These are phyloP conservation scores for Magallana gigas DNA, from an alignment of 1,140 invertebrate species.

Conservation along the genomic window DNA sequence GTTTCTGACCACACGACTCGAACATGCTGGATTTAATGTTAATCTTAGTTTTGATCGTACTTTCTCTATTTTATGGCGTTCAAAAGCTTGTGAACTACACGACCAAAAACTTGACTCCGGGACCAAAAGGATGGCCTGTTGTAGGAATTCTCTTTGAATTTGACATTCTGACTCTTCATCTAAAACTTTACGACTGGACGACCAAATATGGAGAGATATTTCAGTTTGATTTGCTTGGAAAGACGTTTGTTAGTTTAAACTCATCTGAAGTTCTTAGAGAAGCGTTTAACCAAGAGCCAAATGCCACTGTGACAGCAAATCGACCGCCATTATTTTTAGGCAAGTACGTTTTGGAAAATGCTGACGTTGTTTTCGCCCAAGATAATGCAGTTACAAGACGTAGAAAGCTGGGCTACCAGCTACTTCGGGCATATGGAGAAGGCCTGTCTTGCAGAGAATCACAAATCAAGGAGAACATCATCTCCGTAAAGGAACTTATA, in stretches of 20 bases:
- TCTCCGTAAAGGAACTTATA: not conserved
- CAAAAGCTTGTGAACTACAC: too few species aligned
- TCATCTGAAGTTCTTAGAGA: slow-evolving; percentile 27
- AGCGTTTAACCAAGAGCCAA: slow-evolving; percentile 22
- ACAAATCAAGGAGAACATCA: not conserved
- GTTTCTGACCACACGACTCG: too few species aligned
- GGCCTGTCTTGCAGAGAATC: slow-evolving; percentile 14
- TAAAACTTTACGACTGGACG: slow-evolving; percentile 6
- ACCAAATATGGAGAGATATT: slow-evolving; percentile 29
- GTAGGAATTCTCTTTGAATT: not conserved
- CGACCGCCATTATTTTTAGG: slow-evolving; percentile 21
- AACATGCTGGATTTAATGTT: too few species aligned
- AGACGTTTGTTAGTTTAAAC: slow-evolving; percentile 18
- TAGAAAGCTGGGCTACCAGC: slow-evolving; percentile 1
- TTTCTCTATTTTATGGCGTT: too few species aligned
- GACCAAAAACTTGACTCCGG: not conserved
- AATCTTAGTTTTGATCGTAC: too few species aligned
- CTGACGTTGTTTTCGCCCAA: slow-evolving; percentile 12
- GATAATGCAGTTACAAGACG: not conserved
- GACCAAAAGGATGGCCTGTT: slow-evolving; percentile 4
- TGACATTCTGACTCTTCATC: slow-evolving; percentile 4
- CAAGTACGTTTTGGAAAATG: slow-evolving; percentile 17
- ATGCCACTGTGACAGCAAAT: not conserved
- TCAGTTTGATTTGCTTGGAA: not conserved
- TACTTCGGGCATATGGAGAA: slow-evolving; percentile 21